These are phyloP conservation scores for Tyrophagus putrescentiae DNA, from an alignment of 1,140 invertebrate genomes.

Conservation along the genomic window DNA sequence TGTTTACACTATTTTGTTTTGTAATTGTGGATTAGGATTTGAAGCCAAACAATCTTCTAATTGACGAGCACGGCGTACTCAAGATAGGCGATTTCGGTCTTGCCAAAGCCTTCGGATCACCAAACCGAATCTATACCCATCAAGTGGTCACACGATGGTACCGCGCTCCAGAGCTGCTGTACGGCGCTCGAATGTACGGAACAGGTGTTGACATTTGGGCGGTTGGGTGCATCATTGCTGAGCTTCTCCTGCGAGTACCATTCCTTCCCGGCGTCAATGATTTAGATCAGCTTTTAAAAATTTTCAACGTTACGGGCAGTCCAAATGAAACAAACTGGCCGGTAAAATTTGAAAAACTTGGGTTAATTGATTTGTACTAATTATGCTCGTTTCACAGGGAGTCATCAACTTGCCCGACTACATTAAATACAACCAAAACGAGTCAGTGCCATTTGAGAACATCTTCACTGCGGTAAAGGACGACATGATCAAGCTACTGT, in stretches of 20 bases:
- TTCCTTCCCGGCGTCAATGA: conserved; percentile 93
- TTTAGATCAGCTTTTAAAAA: conserved; percentile 84
- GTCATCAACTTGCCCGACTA: conserved; percentile 73
- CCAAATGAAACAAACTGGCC: conserved; percentile 86
- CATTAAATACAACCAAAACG: conserved; percentile 66
- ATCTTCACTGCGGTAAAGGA: conserved; percentile 90
- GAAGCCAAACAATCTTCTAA: conserved; percentile 95
- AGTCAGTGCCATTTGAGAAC: conserved; percentile 62
- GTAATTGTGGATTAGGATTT: conserved; percentile 50
- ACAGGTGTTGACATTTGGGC: conserved; percentile 98
- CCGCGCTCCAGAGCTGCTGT: conserved; percentile 81
- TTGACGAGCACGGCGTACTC: conserved; percentile 76
- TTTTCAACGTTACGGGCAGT: conserved; percentile 80
- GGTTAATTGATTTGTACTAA: background rate
- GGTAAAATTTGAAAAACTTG: conserved; percentile 31
- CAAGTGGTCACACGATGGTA: conserved; percentile 80
- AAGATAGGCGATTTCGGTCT: conserved; percentile 98
- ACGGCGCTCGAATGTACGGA: conserved; percentile 84
- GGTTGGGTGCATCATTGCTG: conserved; percentile 90
- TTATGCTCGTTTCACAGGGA: conserved; percentile 40
- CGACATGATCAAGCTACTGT: conserved; percentile 74
- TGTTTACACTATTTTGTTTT: conserved; percentile 2
- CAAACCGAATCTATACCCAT: conserved; percentile 88
- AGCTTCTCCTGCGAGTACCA: conserved; percentile 71
- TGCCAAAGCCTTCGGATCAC: conserved; percentile 91